Percentiles rank a stretch among this genome's conserved stretches.
Evolutionary conservation across 1,140 invertebrate species (phyloP).

Genomic region (Formica exsecta): DNA sequence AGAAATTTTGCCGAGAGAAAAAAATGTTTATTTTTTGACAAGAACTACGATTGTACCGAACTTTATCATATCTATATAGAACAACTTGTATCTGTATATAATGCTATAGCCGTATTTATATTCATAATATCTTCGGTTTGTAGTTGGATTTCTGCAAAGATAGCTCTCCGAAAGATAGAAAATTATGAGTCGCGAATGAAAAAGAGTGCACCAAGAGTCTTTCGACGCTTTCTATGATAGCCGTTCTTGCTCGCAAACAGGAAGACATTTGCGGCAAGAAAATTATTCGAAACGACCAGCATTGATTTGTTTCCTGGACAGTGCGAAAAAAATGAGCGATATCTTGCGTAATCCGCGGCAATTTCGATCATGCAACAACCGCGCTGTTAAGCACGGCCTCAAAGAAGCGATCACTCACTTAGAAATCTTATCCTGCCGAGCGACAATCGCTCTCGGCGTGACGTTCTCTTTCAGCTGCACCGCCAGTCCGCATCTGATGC

Average conservation of each 20-base stretch:
- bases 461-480: constrained; percentile 95
- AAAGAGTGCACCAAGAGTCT: constrained; percentile 6
- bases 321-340: constrained; percentile 13
- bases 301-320: constrained; percentile 41
- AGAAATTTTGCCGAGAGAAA: too few species aligned
- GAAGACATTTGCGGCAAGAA: constrained; percentile 51
- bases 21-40: too few species aligned
- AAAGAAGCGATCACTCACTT: constrained; percentile 85
- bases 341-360: not conserved
- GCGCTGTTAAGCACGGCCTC: not conserved
- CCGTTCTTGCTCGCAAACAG: constrained; percentile 8
- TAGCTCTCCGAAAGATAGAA: not conserved
- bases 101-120: not conserved
- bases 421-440: constrained; percentile 91
- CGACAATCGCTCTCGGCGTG: constrained; percentile 90
- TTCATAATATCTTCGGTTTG: not conserved
- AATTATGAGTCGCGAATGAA: not conserved
- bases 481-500: constrained; percentile 94
- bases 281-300: constrained; percentile 38
- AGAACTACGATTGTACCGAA: too few species aligned
- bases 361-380: not conserved
- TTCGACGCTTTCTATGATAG: constrained; percentile 14
- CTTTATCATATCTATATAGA: too few species aligned
- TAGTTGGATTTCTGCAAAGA: not conserved
- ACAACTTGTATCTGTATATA: too few species aligned